Base-by-base conservation (phyloP, 2,888 invertebrate species). In the Caenorhabditis sulstoni region DNA sequence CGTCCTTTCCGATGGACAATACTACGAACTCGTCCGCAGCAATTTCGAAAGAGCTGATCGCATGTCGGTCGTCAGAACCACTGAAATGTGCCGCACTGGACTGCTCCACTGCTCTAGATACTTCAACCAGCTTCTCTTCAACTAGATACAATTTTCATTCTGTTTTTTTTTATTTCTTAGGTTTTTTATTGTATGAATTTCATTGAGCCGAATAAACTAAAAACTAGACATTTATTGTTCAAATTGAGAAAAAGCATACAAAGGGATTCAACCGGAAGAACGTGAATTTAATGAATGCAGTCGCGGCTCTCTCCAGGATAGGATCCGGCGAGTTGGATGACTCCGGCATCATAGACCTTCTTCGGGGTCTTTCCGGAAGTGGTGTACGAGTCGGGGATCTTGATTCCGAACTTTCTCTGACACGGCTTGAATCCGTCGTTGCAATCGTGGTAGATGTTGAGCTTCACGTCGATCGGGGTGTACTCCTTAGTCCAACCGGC, bases 41-140 rank as follows among this genome's bases (percentile, higher is more conserved):
- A 99, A 99, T 92, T 99, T 98, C 91, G 98, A 99, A 92, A 93
- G 99, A 88, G 98, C 99, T 0, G 99, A 98, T 92, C 93, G 99
- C 84, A 94, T 94, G 86, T 97, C 97, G 0, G 97, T 99, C 11
- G 98, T 99, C 62, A 87, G 99, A 71, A 97, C 98, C 2, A 95
- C 96, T 3, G 98, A 96, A 81, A 97, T 96, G 92, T 98, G 97
- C 91, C 93, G 95, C 80, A 97, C 97, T 11, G 96, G 96, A 52
- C 95, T 96, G 88, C 96, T 96, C 90, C 95, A 97, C 91, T 93
- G 98, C 75, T 93, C 98, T 50, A 94, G 94, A 83, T 95, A 95
- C 92, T 99, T 97, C 91, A 95, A 95, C 90, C 96, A 99, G 90
- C 93, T 99, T 62, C 94, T 98, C 89, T 99, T 99, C 91, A 98